Evolutionary conservation across 2,113 vertebrate species (phyloP), one percentile per base, ranked within the genome.

Genomic region (Leiothrix lutea): DNA sequence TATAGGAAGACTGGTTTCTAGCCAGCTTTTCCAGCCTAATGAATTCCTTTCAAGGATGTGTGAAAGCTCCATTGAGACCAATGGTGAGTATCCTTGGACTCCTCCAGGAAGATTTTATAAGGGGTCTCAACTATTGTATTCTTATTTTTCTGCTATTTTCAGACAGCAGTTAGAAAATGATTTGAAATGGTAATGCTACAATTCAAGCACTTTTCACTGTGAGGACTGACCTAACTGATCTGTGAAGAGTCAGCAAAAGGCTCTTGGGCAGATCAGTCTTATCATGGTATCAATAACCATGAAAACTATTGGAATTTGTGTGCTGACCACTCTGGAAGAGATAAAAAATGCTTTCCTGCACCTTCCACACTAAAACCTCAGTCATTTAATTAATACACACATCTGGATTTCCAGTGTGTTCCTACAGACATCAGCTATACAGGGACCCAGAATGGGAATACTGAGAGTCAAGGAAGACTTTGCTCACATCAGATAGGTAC

Each of bases 41-140:
- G 60, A 94, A 92, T 96, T 92, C 89, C 88, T 97, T 95, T 97
- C 95, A 96, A 88, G 90, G 72, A 89, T 61, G 56, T 88, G 79
- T 75, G 90, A 96, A 96, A 94, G 81, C 65, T 88, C 87, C 79
- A 64, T 16, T 78, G 94, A 97, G 94, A 89, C 75, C 88, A 81
- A 70, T 95, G 92, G 83, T 64, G 80, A 95, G 72, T 84, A 94
- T 92, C 88, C 70, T 92, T 51, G 73, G 91, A 78, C 73, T 92
- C 61, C 79, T 92, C 61, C 56, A 88, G 54, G 75, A 91, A 92
- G 50, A 88, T 64, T 88, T 91, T 75, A 25, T 86, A 92, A 80
- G 74, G 53, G 65, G 54, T 92, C 83, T 65, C 4, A 12, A 23
- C 65, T 51, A 69, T 75, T 82, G 79, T 75, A 60, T 92, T 95